Conservation (phyloP, 2,797 vertebrate species). For the Chaetodon trifasciatus region DNA sequence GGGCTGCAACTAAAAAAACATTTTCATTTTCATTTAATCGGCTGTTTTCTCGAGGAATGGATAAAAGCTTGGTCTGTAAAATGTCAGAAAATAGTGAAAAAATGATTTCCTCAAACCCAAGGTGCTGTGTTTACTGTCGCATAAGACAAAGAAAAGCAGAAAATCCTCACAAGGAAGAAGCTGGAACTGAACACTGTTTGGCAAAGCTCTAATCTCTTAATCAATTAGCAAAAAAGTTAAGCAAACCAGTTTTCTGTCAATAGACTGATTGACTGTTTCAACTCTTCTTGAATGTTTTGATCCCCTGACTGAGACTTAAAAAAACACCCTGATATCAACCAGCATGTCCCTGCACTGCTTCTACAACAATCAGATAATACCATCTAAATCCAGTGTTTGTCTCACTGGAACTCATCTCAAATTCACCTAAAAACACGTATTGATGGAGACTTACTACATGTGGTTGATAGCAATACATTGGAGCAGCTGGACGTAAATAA, state of each 20-base stretch:
- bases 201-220: background rate
- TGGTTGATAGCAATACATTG: background rate
- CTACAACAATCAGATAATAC: background rate
- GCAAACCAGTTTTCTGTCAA: background rate
- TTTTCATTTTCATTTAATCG: background rate
- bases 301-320: background rate
- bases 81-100: background rate
- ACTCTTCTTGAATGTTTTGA: background rate
- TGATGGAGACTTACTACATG: background rate
- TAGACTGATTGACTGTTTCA: background rate
- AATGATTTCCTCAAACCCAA: background rate
- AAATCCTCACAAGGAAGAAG: background rate
- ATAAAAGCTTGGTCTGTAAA: background rate
- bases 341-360: background rate
- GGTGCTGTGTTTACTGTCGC: background rate
- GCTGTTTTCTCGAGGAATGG: background rate
- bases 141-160: background rate
- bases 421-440: background rate
- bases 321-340: background rate
- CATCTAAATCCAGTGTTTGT: background rate
- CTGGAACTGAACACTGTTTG: background rate
- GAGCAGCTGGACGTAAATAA: conserved; percentile 17
- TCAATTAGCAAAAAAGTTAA: background rate
- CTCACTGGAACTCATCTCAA: background rate
- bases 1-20: background rate